Conservation (phyloP, 2,888 invertebrate genomes). For the Phytoseiulus persimilis region DNA sequence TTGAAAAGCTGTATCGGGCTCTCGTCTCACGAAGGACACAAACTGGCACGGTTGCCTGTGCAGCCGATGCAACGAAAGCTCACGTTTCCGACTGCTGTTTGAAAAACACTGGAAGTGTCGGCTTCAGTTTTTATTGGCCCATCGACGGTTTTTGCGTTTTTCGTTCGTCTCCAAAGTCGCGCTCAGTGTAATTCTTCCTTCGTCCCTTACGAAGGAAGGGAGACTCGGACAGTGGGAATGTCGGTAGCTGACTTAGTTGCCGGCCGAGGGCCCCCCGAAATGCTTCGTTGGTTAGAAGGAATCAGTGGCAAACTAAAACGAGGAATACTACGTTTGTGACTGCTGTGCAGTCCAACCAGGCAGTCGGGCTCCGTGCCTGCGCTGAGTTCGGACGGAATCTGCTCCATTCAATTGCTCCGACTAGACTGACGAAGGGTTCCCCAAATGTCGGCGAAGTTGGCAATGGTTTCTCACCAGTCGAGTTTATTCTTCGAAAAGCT, state of each 20-base stretch:
- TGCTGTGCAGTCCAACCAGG: neutral
- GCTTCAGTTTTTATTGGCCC: neutral
- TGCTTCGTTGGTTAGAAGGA: neutral
- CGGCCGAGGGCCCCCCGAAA: neutral
- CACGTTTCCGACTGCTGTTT: neutral
- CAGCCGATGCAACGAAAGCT: no score
- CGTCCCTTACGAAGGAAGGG: neutral
- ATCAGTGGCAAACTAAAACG: neutral
- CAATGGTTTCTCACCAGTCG: neutral
- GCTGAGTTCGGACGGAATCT: neutral
- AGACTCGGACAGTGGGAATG: neutral
- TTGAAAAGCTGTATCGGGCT: no score
- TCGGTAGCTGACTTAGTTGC: neutral
- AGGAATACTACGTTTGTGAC: neutral
- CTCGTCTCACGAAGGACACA: no score
- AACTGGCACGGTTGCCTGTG: no score
- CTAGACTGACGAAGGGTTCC: no score
- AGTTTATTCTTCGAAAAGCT: neutral
- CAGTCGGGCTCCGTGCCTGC: neutral
- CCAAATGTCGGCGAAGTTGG: no score
- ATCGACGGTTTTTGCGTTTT: neutral
- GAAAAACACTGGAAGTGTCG: neutral
- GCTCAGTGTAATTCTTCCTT: neutral
- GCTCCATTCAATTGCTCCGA: neutral
- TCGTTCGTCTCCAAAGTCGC: neutral